These are phyloP conservation scores for Micrasema longulum DNA, from an alignment of 1,140 invertebrate genomes.

Conservation along the genomic window DNA sequence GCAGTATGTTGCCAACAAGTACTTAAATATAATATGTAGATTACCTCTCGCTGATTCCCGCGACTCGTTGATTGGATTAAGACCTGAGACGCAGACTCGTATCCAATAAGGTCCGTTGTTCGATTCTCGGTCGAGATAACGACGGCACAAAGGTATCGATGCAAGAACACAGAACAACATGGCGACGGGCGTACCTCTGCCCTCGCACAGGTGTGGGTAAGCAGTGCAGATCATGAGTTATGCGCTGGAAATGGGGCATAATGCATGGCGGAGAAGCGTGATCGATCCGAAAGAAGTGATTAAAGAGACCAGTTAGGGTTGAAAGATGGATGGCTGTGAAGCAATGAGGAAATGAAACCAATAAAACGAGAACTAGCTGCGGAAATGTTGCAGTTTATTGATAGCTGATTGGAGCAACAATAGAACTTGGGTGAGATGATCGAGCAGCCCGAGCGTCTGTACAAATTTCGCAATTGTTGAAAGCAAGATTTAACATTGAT, in stretches of 20 bases:
- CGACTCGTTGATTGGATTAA: slow-evolving; percentile 12
- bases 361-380: no score
- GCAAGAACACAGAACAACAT: no score
- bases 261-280: slow-evolving; percentile 20
- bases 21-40: no score
- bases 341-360: no score
- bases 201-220: background rate
- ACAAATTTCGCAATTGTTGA: no score
- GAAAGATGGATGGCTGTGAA: no score
- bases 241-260: slow-evolving; percentile 37
- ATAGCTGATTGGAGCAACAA: no score
- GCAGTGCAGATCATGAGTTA: slow-evolving; percentile 35
- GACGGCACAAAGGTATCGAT: slow-evolving; percentile 8
- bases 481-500: no score
- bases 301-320: background rate
- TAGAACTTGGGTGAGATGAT: no score
- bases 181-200: background rate
- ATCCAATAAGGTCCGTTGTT: slow-evolving; percentile 5
- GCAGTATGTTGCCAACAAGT: no score
- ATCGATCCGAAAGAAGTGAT: slow-evolving; percentile 13
- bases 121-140: slow-evolving; percentile 29
- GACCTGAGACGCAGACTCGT: slow-evolving; percentile 17
- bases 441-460: no score
- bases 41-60: background rate
- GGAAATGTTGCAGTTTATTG: no score